A percentile compares a stretch with the other conserved stretches of the same genome.
phyloP scores from a whole-genome alignment of 2,113 vertebrate species.

The Hyla sarda region DNA sequence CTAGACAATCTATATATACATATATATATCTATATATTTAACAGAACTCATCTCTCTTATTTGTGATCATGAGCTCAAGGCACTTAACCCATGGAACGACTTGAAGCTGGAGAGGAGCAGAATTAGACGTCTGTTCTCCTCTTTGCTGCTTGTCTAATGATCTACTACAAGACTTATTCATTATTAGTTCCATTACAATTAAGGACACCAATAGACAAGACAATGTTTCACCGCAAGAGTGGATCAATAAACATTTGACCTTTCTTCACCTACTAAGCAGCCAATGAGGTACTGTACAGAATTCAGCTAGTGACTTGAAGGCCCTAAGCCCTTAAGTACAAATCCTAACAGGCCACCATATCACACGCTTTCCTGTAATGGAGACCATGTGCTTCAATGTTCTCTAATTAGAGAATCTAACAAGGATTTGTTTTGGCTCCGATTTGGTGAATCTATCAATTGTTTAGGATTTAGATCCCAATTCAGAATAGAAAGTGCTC shows the following conservation, averaged over 20 bases:
- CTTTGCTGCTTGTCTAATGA: not conserved
- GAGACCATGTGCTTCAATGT: too few relatives aligned
- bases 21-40: slow-evolving; percentile 36
- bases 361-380: too few relatives aligned
- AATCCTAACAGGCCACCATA: too few relatives aligned
- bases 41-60: slow-evolving; percentile 29
- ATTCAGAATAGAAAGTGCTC: too few relatives aligned
- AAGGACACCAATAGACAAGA: not conserved
- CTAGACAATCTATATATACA: slow-evolving; percentile 38
- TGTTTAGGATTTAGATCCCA: too few relatives aligned
- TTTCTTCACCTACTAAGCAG: not conserved
- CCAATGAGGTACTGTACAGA: not conserved
- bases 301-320: not conserved
- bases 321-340: too few relatives aligned
- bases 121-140: not conserved
- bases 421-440: too few relatives aligned
- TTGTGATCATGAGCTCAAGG: not conserved
- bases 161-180: not conserved
- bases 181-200: slow-evolving; percentile 12
- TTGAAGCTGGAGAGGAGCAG: slow-evolving; percentile 1
- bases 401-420: too few relatives aligned
- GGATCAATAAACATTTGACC: not conserved
- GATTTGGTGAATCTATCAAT: too few relatives aligned
- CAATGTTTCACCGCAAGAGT: not conserved
- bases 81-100: slow-evolving; percentile 8